Evolutionary conservation across 2,797 vertebrate species (phyloP).

Genomic region (Manis javanica): DNA sequence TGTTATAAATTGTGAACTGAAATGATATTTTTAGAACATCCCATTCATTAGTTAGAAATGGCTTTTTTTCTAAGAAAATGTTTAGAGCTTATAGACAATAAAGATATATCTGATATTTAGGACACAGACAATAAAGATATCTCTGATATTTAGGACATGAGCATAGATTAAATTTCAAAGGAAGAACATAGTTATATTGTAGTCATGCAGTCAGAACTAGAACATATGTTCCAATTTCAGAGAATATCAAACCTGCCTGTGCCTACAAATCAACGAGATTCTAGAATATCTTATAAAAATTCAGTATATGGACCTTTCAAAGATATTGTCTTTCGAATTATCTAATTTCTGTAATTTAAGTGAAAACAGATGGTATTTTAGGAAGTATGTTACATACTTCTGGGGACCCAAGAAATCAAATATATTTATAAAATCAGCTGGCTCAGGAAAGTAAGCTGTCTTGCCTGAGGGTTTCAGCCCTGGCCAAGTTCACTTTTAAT

Average conservation of each 20-base stretch:
- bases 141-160: neutral
- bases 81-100: neutral
- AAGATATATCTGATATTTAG: neutral
- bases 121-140: neutral
- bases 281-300: neutral
- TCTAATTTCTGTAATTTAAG: neutral
- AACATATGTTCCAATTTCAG: neutral
- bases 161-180: neutral
- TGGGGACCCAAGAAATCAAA: neutral
- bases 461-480: too few species aligned
- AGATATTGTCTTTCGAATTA: neutral
- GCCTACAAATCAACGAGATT: neutral
- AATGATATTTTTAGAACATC: neutral
- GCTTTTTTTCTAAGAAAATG: slow-evolving; percentile 20
- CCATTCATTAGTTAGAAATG: neutral
- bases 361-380: neutral
- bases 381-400: neutral
- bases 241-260: neutral
- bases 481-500: too few species aligned
- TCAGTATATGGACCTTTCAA: neutral
- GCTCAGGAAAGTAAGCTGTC: neutral
- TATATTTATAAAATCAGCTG: neutral
- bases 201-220: neutral
- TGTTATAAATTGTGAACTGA: neutral
- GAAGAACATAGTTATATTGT: neutral